phyloP scores from a whole-genome alignment of 2,797 vertebrate species.

The Myotis myotis region DNA sequence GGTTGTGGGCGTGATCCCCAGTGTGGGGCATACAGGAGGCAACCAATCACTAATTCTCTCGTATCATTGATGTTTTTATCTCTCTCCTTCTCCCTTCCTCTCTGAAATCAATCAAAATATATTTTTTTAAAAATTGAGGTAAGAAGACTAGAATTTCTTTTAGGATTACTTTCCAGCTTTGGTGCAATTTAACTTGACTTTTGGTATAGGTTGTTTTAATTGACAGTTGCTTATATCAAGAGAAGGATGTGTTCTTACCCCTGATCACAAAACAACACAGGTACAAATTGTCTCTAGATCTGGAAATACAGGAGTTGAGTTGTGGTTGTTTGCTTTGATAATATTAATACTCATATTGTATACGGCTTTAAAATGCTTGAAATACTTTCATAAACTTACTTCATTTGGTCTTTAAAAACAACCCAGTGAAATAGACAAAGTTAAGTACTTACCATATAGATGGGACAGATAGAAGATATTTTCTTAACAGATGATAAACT shows the following conservation, averaged over 20 bases:
- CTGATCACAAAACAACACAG: background rate
- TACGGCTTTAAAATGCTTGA: slow-evolving; percentile 10
- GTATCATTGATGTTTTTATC: no score
- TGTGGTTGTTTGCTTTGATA: background rate
- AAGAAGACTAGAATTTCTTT: slow-evolving; percentile 16
- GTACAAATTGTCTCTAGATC: background rate
- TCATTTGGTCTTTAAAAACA: background rate
- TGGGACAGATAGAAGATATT: background rate
- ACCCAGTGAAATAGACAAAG: background rate
- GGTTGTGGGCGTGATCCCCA: no score
- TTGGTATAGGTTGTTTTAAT: background rate
- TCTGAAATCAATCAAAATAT: no score
- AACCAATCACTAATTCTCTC: no score
- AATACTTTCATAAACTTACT: background rate
- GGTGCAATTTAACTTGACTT: slow-evolving; percentile 8
- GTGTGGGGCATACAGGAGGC: no score
- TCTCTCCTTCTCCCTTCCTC: no score
- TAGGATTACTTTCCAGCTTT: background rate
- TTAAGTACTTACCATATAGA: background rate
- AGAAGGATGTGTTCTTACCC: background rate
- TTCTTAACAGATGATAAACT: background rate
- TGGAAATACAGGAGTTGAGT: background rate
- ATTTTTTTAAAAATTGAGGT: background rate
- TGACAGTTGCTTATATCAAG: background rate
- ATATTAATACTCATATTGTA: background rate